Conservation (phyloP, 2,888 invertebrate species). For the Hymenopus coronatus region DNA sequence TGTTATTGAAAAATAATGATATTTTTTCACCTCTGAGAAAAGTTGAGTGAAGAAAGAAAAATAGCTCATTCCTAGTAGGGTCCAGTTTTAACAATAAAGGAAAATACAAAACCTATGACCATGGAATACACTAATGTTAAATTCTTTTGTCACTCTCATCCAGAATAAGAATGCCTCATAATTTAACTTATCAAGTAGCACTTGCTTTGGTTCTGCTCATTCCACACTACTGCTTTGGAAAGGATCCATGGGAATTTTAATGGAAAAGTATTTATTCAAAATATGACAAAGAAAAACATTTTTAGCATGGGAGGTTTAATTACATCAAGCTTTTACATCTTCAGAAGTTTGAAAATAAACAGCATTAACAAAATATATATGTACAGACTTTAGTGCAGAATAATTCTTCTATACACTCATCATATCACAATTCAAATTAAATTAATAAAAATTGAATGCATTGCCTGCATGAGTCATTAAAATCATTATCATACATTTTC, state of each 20-base stretch:
- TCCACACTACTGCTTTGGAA: no score
- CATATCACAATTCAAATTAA: background rate
- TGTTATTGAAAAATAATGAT: no score
- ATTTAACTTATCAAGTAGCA: no score
- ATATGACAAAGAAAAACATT: background rate
- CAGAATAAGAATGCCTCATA: no score
- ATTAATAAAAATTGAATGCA: background rate
- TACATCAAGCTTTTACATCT: background rate
- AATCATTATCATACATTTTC: background rate
- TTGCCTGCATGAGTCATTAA: background rate
- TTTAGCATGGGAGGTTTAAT: background rate
- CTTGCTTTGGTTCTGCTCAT: no score
- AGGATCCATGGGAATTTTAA: background rate
- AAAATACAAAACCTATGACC: no score
- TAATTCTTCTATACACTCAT: background rate
- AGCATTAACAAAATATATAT: background rate
- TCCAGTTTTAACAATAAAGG: no score
- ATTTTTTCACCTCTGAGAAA: no score
- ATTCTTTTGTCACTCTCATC: no score
- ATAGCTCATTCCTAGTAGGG: no score
- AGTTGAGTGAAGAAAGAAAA: no score
- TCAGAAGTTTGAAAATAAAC: background rate
- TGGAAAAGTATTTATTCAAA: background rate
- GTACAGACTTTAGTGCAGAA: background rate
- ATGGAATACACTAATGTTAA: no score